Conservation (phyloP, 2,888 invertebrate species). For the Acrobasis suavella region DNA sequence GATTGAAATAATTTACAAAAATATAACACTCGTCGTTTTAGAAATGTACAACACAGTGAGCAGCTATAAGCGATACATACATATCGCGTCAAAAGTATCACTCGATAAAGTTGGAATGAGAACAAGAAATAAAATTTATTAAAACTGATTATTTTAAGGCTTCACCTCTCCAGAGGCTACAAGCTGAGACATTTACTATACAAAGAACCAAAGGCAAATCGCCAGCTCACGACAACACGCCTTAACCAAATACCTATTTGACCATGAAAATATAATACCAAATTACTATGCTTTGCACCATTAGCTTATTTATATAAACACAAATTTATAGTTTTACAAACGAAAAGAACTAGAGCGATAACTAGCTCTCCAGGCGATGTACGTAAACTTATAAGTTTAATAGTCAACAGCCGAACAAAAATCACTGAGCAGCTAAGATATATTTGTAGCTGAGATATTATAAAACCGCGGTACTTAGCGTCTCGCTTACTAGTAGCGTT, state of each 20-base stretch:
- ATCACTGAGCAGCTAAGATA: conserved; percentile 40
- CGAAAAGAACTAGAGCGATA: conserved; percentile 44
- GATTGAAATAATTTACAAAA: conserved; percentile 72
- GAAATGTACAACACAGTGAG: conserved; percentile 66
- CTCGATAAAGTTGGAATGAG: conserved; percentile 70
- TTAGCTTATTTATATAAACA: conserved; percentile 57
- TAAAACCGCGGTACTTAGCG: conserved; percentile 47
- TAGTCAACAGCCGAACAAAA: conserved; percentile 51
- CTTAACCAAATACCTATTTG: conserved; percentile 38
- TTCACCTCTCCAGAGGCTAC: neutral
- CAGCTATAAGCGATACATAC: conserved; percentile 50
- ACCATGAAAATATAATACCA: conserved; percentile 46
- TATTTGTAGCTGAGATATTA: conserved; percentile 44
- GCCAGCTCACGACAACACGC: conserved; percentile 35
- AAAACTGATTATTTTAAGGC: conserved; percentile 33
- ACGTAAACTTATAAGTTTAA: conserved; percentile 43
- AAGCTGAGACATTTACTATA: conserved; percentile 10
- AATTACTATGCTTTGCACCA: conserved; percentile 62
- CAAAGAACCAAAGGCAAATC: conserved; percentile 34
- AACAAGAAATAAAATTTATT: conserved; percentile 61
- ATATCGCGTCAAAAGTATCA: conserved; percentile 58
- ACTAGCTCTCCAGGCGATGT: conserved; percentile 45
- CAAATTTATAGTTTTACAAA: conserved; percentile 55
- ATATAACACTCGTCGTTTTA: conserved; percentile 67
- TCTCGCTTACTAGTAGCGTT: conserved; percentile 63